Evolutionary conservation across 2,888 invertebrate genomes (phyloP).

Genomic region (Spicauda simplicius): DNA sequence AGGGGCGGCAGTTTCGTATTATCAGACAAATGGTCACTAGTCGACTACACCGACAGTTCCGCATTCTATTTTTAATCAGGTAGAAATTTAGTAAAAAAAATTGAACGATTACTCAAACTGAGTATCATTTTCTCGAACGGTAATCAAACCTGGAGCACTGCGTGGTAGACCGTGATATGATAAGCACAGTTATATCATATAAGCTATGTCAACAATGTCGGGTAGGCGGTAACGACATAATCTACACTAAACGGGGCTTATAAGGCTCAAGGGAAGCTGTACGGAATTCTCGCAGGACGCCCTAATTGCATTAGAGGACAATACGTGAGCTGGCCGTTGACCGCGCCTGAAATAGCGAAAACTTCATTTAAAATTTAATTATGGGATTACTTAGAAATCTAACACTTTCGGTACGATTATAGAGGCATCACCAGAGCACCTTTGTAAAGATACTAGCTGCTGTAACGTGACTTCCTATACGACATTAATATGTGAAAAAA

Average conservation of each 20-base stretch:
- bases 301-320: not conserved
- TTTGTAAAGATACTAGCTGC: no score
- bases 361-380: not conserved
- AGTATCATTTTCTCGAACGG: no score
- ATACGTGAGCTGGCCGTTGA: not conserved
- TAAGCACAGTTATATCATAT: not conserved
- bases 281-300: not conserved
- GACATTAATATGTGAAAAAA: no score
- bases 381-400: not conserved
- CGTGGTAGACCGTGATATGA: not conserved
- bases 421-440: no score
- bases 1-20: no score
- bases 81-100: no score
- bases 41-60: no score
- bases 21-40: no score
- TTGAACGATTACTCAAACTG: no score
- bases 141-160: no score
- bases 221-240: not conserved
- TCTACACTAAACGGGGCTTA: constrained; percentile 1
- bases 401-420: not conserved
- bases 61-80: no score
- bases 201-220: not conserved
- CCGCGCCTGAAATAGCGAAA: not conserved
- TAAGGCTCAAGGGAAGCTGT: not conserved
- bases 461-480: no score